phyloP scores from a whole-genome alignment of 2,888 invertebrate species.

The Epirrita christyi region DNA sequence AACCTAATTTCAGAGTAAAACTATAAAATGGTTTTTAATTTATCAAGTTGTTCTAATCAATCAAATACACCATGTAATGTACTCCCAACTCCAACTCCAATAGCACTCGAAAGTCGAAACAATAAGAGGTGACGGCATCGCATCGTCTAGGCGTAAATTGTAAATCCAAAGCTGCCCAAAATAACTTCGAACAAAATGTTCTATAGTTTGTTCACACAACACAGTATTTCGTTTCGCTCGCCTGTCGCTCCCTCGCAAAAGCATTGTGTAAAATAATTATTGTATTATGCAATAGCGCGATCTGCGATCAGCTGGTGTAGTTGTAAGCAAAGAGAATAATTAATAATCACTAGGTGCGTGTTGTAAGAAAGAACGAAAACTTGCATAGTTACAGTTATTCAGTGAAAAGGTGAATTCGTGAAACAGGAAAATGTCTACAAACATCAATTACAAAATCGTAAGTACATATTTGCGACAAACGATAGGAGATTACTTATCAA shows the following conservation, averaged over 20 bases:
- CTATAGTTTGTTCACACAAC: not conserved
- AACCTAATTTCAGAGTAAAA: too few relatives aligned
- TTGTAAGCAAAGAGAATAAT: too few relatives aligned
- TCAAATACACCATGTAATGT: too few relatives aligned
- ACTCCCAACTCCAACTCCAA: too few relatives aligned
- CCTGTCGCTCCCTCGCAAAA: too few relatives aligned
- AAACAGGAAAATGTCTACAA: constrained; percentile 43
- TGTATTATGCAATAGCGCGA: constrained; percentile 39
- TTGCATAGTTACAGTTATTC: too few relatives aligned
- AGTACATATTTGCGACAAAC: constrained; percentile 39
- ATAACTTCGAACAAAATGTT: constrained; percentile 5
- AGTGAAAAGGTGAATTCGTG: not conserved
- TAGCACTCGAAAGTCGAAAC: not conserved
- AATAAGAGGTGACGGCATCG: constrained; percentile 19
- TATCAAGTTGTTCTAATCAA: too few relatives aligned
- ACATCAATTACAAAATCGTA: constrained; percentile 53
- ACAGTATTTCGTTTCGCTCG: not conserved
- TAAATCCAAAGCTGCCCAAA: constrained; percentile 5
- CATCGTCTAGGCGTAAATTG: not conserved
- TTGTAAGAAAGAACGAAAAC: too few relatives aligned
- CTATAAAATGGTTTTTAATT: too few relatives aligned
- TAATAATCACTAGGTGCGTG: too few relatives aligned
- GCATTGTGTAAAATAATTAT: not conserved
- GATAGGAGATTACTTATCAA: constrained; percentile 16
- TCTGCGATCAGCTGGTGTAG: too few relatives aligned